A percentile compares a stretch with the other conserved stretches of the same genome.
These are phyloP conservation scores for Cuculus canorus DNA, from an alignment of 2,797 vertebrate species.

Conservation along the genomic window DNA sequence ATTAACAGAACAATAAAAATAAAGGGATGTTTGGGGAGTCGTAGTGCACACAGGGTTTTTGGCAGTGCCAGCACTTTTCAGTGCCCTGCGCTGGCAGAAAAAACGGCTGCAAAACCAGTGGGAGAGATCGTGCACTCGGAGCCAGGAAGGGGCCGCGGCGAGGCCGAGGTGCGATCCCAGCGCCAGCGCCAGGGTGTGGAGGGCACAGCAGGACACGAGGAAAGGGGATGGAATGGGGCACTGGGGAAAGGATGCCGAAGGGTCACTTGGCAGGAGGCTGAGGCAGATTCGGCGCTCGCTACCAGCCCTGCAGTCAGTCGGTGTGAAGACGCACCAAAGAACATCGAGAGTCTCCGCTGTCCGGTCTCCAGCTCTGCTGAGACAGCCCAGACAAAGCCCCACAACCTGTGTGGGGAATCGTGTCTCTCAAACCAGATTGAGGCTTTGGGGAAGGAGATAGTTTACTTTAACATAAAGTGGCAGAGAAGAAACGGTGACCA, in stretches of 20 bases:
- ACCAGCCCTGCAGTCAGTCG: background rate
- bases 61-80: conserved; percentile 85
- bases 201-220: background rate
- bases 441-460: background rate
- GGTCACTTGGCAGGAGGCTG: background rate
- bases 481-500: background rate
- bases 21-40: conserved; percentile 87
- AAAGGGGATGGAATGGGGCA: background rate
- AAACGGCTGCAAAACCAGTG: conserved; percentile 59
- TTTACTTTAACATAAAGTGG: background rate
- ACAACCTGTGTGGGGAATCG: background rate
- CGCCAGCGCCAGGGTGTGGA: background rate
- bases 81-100: conserved; percentile 83
- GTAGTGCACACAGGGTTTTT: conserved; percentile 84
- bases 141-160: background rate
- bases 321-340: rapidly evolving
- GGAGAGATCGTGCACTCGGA: background rate
- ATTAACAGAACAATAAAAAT: conserved; percentile 90
- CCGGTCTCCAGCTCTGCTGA: background rate
- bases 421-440: background rate
- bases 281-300: rapidly evolving
- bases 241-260: background rate
- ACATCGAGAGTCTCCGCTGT: rapidly evolving
- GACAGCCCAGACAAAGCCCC: background rate
- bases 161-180: background rate